Conservation (phyloP, 2,797 vertebrate genomes). For the Rhinatrema bivittatum region DNA sequence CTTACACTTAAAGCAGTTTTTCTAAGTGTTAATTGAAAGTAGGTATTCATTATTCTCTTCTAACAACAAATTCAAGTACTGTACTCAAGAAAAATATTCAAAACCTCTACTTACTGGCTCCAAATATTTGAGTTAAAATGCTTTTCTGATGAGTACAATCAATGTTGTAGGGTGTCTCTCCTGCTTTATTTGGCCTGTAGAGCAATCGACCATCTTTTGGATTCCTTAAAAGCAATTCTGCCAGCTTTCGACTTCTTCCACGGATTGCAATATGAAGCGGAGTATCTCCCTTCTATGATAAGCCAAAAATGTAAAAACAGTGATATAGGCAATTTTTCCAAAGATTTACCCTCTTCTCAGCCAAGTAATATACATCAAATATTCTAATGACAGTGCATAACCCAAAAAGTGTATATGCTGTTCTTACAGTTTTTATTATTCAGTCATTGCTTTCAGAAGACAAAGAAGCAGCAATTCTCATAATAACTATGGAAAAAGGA, state of each 20-base stretch:
- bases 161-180: slow-evolving; percentile 96
- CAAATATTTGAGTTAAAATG: slow-evolving; percentile 97
- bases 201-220: slow-evolving; percentile 94
- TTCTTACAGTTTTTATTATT: too few relatives aligned
- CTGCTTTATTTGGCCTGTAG: slow-evolving; percentile 93
- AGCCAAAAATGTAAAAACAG: too few relatives aligned
- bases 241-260: slow-evolving; percentile 87
- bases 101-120: slow-evolving; percentile 66
- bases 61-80: too few relatives aligned
- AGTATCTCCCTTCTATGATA: slow-evolving; percentile 87
- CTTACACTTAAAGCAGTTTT: background rate
- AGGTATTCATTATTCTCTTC: too few relatives aligned
- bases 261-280: slow-evolving; percentile 93
- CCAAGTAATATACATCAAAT: background rate
- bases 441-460: too few relatives aligned
- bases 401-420: too few relatives aligned
- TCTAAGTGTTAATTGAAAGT: background rate
- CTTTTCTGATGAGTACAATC: slow-evolving; percentile 98
- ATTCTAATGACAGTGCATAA: background rate
- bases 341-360: background rate
- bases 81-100: too few relatives aligned
- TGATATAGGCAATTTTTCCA: background rate
- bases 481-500: too few relatives aligned
- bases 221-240: slow-evolving; percentile 88
- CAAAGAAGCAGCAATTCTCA: too few relatives aligned